A percentile compares a stretch with the other conserved stretches of the same genome.
phyloP scores from a whole-genome alignment of 1,140 invertebrate species.

The Archegozetes longisetosus region DNA sequence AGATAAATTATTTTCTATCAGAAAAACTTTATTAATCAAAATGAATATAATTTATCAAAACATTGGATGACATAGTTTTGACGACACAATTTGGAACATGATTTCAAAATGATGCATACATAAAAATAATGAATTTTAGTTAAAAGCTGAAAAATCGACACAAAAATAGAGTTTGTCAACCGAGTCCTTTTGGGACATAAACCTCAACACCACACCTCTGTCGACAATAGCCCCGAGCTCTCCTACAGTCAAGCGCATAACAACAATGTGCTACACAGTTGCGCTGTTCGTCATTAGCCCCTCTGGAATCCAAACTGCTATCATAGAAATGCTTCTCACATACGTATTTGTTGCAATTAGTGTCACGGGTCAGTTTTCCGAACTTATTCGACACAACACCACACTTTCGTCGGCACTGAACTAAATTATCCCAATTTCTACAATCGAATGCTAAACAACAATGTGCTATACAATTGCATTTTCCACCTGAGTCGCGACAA shows the following conservation, averaged over 20 bases:
- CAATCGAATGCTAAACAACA: slow-evolving; percentile 12
- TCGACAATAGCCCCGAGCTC: slow-evolving; percentile 11
- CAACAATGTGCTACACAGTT: slow-evolving; percentile 12
- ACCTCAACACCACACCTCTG: slow-evolving; percentile 7
- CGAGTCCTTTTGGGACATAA: slow-evolving; percentile 2
- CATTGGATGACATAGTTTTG: too few species aligned
- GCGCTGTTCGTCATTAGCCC: slow-evolving; percentile 3
- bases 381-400: slow-evolving; percentile 1
- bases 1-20: too few species aligned
- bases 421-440: slow-evolving; percentile 6
- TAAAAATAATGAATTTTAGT: too few species aligned
- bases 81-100: too few species aligned
- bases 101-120: too few species aligned
- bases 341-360: not conserved
- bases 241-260: slow-evolving; percentile 9
- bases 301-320: not conserved
- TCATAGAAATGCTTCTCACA: slow-evolving; percentile 3
- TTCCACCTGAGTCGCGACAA: not conserved
- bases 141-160: too few species aligned
- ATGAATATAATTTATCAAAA: too few species aligned
- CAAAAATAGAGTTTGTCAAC: too few species aligned
- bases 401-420: slow-evolving; percentile 12
- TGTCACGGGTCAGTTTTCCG: not conserved
- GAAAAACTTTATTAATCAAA: too few species aligned
- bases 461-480: slow-evolving; percentile 12